phyloP scores from a whole-genome alignment of 2,113 vertebrate species.

The Bubo bubo region DNA sequence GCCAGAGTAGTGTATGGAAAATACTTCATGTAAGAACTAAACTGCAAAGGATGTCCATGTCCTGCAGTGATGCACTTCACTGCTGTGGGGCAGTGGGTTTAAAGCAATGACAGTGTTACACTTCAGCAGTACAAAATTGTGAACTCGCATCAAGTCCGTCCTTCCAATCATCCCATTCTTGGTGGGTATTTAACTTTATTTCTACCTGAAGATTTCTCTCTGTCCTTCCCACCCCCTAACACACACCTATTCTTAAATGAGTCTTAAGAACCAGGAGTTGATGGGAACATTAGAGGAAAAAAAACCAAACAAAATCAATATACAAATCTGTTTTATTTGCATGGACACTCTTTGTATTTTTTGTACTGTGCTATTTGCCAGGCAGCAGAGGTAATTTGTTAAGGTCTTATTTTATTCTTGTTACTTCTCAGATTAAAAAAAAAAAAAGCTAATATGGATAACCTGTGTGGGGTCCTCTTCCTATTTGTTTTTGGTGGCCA shows the following conservation, averaged over 20 bases:
- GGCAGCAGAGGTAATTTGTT: not conserved
- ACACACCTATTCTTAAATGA: not conserved
- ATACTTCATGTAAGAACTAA: not conserved
- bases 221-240: not conserved
- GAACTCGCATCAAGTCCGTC: not conserved
- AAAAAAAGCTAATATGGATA: not conserved
- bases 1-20: not conserved
- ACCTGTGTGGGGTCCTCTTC: not conserved
- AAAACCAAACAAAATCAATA: not conserved
- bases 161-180: not conserved
- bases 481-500: slow-evolving; percentile 44
- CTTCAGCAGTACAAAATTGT: not conserved
- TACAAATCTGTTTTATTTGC: not conserved
- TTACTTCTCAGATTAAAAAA: not conserved
- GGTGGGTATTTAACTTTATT: not conserved
- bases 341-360: not conserved
- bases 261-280: not conserved
- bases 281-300: not conserved
- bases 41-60: not conserved
- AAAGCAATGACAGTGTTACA: not conserved
- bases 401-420: not conserved
- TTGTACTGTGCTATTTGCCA: not conserved
- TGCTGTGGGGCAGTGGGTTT: accelerated
- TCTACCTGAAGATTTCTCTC: not conserved
- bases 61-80: not conserved